phyloP scores from a whole-genome alignment of 2,797 vertebrate genomes.

The Acanthis flammea region DNA sequence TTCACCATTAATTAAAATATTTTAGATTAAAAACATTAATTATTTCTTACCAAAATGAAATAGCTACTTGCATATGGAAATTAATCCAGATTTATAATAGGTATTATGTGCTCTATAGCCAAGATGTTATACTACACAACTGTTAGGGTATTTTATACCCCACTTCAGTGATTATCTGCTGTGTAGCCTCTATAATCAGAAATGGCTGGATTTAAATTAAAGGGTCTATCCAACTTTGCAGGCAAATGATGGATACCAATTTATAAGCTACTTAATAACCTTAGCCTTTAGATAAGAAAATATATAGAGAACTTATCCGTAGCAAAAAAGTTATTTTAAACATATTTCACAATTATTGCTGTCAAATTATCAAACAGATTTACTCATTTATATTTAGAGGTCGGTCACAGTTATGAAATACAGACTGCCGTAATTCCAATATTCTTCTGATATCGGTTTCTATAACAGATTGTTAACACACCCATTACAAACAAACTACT shows the following conservation, averaged over 20 bases:
- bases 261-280: conserved; percentile 52
- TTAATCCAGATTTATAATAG: conserved; percentile 23
- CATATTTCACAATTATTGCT: conserved; percentile 25
- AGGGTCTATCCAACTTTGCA: conserved; percentile 69
- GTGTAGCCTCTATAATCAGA: not conserved
- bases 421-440: conserved; percentile 7
- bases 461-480: not conserved
- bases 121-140: not conserved
- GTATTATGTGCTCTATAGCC: conserved; percentile 8
- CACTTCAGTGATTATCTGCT: conserved; percentile 28
- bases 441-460: not conserved
- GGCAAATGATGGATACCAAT: conserved; percentile 63
- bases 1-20: not conserved
- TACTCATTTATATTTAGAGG: conserved; percentile 37
- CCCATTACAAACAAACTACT: not conserved
- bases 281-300: conserved; percentile 9
- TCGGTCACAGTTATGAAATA: not conserved
- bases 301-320: conserved; percentile 15
- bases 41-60: conserved; percentile 17
- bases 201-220: conserved; percentile 28
- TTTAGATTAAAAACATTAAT: conserved; percentile 29
- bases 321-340: conserved; percentile 25
- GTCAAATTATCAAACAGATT: conserved; percentile 4
- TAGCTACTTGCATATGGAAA: not conserved
- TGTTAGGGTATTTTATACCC: not conserved